A percentile compares a stretch with the other conserved stretches of the same genome.
These are phyloP conservation scores for Scaptomyza graminum DNA, from an alignment of 1,140 invertebrate genomes.

Conservation along the genomic window DNA sequence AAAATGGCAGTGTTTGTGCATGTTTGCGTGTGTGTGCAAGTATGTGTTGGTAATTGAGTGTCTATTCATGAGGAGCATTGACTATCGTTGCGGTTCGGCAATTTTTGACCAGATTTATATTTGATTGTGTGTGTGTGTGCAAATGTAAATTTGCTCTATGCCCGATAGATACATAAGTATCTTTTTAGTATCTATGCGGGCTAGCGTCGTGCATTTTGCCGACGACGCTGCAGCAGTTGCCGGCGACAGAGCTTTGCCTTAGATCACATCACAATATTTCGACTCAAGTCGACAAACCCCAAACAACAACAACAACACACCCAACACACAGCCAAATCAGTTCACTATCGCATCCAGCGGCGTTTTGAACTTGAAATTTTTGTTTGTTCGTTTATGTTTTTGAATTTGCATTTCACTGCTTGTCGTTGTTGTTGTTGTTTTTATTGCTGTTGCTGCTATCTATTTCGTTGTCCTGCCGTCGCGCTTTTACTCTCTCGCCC, in stretches of 20 bases:
- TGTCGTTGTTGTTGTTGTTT: constrained; percentile 15
- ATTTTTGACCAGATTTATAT: constrained; percentile 46
- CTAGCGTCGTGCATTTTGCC: constrained; percentile 26
- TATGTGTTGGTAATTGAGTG: constrained; percentile 11
- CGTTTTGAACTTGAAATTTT: constrained; percentile 82
- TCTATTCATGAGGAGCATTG: constrained; percentile 47
- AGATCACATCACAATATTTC: constrained; percentile 51
- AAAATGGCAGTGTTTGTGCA: no score
- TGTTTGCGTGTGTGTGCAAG: no score
- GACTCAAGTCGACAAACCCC: constrained; percentile 1
- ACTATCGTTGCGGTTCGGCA: constrained; percentile 54
- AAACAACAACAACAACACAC: no score
- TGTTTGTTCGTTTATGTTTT: constrained; percentile 63
- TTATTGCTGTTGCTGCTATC: constrained; percentile 1
- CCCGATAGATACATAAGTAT: constrained; percentile 22
- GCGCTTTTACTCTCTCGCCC: constrained; percentile 18
- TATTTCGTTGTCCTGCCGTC: constrained; percentile 34
- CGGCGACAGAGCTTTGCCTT: constrained; percentile 44
- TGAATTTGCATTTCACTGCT: constrained; percentile 37
- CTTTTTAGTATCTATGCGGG: neutral
- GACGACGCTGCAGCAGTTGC: constrained; percentile 38
- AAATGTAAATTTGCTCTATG: constrained; percentile 20
- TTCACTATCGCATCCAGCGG: constrained; percentile 55
- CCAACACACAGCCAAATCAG: neutral
- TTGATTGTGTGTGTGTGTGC: constrained; percentile 20